Base-by-base conservation (phyloP, 2,113 vertebrate species). In the Toxotes chatareus region DNA sequence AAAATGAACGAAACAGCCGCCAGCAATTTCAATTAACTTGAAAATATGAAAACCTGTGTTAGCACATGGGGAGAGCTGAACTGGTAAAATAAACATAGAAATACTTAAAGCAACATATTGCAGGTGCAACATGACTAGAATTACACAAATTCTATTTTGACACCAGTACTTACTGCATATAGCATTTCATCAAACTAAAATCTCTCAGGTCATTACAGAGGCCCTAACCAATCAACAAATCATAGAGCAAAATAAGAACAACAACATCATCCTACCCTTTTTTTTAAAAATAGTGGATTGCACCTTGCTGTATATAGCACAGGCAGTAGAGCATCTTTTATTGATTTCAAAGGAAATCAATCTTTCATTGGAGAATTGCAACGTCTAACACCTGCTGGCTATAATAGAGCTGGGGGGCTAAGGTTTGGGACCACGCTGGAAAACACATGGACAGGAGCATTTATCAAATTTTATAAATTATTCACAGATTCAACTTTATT, bases 391-490 rank as follows among this genome's bases (percentile, higher is more conserved):
- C 80, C 62, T 76, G 62, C 73, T 86, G 82, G 61, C 53, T 70
- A 34, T 56, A 69, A 59, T 36, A 76, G 40, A 80, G 65, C 74
- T n/a, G 11, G 14, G 16, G 53, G 64, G 49, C 66, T 69, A 51
- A 69, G 47, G 72, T 65, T 67, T 77, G 36, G 40, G 64, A 68
- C 75, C 80, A 82, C 70, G 40, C 44, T 21, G 51, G 10, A 74
- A 40, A 60, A 68, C 46, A 74, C 32, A 46, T 11, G 51, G 64
- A 85, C 49, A 80, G 55, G 27, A 57, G 53, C 78, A 86, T 89
- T 72, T 70, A 88, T 91, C 75, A 86, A 66, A 67, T 78, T 17
- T 27, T 38, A 65, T 81, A 55, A 85, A 88, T 85, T 75, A 83
- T 89, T 83, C 77, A 85, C 49, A 66, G 55, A 49, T 83, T 85